Evolutionary conservation across 2,888 invertebrate genomes (phyloP).

Genomic region (Melanotus villosus): DNA sequence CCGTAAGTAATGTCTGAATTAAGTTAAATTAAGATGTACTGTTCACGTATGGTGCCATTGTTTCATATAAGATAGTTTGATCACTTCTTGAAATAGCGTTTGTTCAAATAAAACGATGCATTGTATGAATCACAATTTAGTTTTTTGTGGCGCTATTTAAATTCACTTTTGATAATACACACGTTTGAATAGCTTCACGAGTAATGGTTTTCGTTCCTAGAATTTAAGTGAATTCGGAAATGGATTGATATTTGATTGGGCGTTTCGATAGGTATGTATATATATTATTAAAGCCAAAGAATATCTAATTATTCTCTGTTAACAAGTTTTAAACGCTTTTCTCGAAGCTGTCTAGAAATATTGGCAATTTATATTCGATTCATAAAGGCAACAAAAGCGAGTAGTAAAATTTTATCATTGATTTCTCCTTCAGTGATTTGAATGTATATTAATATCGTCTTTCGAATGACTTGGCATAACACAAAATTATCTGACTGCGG

Average conservation of each 20-base stretch:
- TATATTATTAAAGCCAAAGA: neutral
- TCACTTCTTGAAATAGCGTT: too few relatives aligned
- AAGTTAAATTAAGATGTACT: too few relatives aligned
- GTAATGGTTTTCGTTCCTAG: neutral
- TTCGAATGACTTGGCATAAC: constrained; percentile 31
- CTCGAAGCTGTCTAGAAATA: constrained; percentile 25
- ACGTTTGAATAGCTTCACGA: neutral
- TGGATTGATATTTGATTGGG: constrained; percentile 6
- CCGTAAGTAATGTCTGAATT: too few relatives aligned
- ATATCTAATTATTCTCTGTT: constrained; percentile 30
- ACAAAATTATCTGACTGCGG: constrained; percentile 24
- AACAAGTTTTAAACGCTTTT: constrained; percentile 21
- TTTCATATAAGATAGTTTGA: too few relatives aligned
- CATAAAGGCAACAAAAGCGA: constrained; percentile 33
- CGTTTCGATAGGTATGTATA: neutral
- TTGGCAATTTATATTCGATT: constrained; percentile 33
- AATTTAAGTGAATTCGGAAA: neutral
- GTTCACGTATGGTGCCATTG: too few relatives aligned
- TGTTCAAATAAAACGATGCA: neutral
- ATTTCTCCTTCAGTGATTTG: constrained; percentile 32
- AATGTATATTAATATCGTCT: constrained; percentile 36
- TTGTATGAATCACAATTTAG: neutral
- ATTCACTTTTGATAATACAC: neutral
- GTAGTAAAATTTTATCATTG: constrained; percentile 36
- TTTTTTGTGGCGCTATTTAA: neutral